Conservation (phyloP, 2,888 invertebrate genomes). For the Ametastegia equiseti region DNA sequence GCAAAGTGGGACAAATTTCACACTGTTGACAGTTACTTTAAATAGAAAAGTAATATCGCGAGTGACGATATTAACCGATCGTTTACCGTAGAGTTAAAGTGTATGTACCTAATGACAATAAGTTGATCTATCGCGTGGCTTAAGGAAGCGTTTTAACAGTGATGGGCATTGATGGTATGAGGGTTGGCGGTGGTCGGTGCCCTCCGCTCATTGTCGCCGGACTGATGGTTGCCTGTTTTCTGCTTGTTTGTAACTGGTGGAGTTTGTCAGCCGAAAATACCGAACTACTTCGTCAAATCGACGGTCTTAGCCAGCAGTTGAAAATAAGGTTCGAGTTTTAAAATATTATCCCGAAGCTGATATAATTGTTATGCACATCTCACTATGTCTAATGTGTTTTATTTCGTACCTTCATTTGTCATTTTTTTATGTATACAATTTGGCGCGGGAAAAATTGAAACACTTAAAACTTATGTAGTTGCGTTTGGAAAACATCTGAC, state of each 20-base stretch:
- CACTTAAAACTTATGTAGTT: too few relatives aligned
- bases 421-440: too few relatives aligned
- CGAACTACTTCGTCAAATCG: slow-evolving; percentile 71
- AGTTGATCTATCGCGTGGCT: not conserved
- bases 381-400: not conserved
- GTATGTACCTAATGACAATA: not conserved
- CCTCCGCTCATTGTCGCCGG: slow-evolving; percentile 72
- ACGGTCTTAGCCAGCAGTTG: slow-evolving; percentile 71
- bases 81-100: too few relatives aligned
- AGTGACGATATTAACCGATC: not conserved
- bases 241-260: slow-evolving; percentile 74
- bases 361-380: not conserved
- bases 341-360: too few relatives aligned
- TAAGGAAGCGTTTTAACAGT: slow-evolving; percentile 47
- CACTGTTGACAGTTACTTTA: not conserved
- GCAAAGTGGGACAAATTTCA: not conserved
- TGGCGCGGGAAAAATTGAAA: too few relatives aligned
- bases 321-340: slow-evolving; percentile 68
- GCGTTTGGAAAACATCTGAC: too few relatives aligned
- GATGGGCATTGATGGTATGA: slow-evolving; percentile 74
- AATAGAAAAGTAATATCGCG: not conserved
- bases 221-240: slow-evolving; percentile 68
- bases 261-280: slow-evolving; percentile 70
- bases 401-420: not conserved
- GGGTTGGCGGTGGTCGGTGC: slow-evolving; percentile 73